These are phyloP conservation scores for Drosophila lacertosa DNA, from an alignment of 1,140 invertebrate genomes.

Conservation along the genomic window DNA sequence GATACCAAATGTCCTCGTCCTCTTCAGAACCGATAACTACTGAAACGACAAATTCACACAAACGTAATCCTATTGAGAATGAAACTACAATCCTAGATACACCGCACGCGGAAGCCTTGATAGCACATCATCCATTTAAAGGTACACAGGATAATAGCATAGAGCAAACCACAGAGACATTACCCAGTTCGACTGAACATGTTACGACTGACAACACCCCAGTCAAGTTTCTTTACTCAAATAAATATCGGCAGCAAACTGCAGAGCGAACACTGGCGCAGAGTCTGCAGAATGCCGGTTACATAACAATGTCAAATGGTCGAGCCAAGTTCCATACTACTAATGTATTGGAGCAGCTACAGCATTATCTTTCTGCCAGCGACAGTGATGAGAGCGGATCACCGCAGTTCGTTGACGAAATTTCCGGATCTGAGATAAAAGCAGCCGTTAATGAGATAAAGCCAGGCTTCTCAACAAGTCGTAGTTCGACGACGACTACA, in stretches of 20 bases:
- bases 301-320: conserved; percentile 48
- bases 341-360: conserved; percentile 72
- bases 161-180: conserved; percentile 40
- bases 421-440: conserved; percentile 56
- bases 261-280: conserved; percentile 71
- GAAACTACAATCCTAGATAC: conserved; percentile 44
- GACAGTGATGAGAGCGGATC: conserved; percentile 71
- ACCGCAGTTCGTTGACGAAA: conserved; percentile 78
- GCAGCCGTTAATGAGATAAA: conserved; percentile 68
- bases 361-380: conserved; percentile 64
- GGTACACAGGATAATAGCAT: conserved; percentile 65
- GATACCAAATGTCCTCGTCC: background rate
- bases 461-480: conserved; percentile 23
- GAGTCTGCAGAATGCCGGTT: conserved; percentile 76
- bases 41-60: conserved; percentile 18
- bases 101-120: conserved; percentile 70
- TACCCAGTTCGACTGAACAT: conserved; percentile 47
- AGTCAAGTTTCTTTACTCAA: conserved; percentile 70
- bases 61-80: conserved; percentile 61
- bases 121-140: conserved; percentile 40
- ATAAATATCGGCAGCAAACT: conserved; percentile 75
- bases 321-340: conserved; percentile 42
- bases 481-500: conserved; percentile 32
- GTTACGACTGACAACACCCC: conserved; percentile 66
- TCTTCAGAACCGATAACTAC: background rate